Percentiles rank a stretch among this genome's conserved stretches.
Evolutionary conservation across 1,140 invertebrate species (phyloP).

Genomic region (Caenorhabditis remanei): DNA sequence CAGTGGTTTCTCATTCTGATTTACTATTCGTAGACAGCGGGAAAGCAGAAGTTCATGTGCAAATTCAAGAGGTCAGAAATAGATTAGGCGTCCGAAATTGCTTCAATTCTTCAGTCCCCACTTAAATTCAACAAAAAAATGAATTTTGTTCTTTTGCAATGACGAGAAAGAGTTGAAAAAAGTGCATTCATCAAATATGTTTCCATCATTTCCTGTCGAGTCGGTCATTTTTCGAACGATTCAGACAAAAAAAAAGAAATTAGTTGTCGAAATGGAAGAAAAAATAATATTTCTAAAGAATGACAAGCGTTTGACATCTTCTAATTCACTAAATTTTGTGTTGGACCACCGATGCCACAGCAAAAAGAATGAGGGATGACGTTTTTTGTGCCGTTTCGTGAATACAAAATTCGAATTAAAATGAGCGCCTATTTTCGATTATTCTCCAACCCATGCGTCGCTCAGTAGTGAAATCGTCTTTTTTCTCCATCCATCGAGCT

Average conservation of each 20-base stretch:
- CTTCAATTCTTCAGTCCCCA: too few relatives aligned
- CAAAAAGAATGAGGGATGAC: neutral
- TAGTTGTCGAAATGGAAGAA: neutral
- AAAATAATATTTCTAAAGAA: neutral
- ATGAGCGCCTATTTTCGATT: neutral
- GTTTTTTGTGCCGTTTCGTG: slow-evolving; percentile 10
- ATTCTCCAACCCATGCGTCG: neutral
- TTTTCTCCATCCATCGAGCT: neutral
- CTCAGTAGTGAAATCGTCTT: neutral
- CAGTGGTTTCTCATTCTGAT: neutral
- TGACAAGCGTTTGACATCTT: slow-evolving; percentile 16
- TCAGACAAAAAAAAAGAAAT: neutral
- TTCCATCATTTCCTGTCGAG: neutral
- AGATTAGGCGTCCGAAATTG: neutral
- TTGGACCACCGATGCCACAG: neutral
- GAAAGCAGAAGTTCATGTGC: neutral
- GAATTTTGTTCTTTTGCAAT: neutral
- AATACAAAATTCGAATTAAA: slow-evolving; percentile 47
- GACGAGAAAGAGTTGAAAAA: neutral
- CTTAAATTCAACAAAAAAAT: neutral
- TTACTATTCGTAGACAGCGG: neutral
- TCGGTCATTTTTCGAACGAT: neutral
- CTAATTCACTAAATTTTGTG: neutral
- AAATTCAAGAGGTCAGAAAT: slow-evolving; percentile 17
- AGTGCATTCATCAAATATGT: slow-evolving; percentile 19